phyloP scores from a whole-genome alignment of 2,113 vertebrate species.

The Elgaria multicarinata region DNA sequence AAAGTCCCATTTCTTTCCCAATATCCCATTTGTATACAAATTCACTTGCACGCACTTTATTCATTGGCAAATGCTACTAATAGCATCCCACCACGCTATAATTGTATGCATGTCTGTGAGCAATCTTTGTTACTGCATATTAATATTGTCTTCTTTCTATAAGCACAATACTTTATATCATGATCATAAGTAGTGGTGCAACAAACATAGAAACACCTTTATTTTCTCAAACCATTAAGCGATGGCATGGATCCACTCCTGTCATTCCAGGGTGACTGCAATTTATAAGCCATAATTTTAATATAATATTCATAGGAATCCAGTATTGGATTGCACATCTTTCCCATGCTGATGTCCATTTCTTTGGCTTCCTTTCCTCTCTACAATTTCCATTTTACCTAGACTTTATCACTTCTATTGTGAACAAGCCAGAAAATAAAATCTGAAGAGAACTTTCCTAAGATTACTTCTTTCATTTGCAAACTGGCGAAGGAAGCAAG shows the following conservation, averaged over 20 bases:
- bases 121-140: conserved; percentile 66
- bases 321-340: conserved; percentile 32
- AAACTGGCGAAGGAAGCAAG: neutral
- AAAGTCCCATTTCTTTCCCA: conserved; percentile 70
- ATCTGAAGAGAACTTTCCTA: fast-evolving
- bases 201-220: conserved; percentile 25
- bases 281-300: conserved; percentile 35
- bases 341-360: conserved; percentile 39
- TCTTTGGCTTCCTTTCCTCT: neutral
- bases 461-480: conserved; percentile 10
- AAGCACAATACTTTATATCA: conserved; percentile 50
- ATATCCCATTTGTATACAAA: conserved; percentile 83
- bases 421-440: neutral
- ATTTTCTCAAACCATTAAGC: conserved; percentile 46
- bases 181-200: conserved; percentile 50
- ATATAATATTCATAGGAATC: conserved; percentile 29
- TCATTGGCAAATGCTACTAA: conserved; percentile 73
- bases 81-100: conserved; percentile 60
- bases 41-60: conserved; percentile 73
- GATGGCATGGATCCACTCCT: conserved; percentile 23
- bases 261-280: conserved; percentile 40
- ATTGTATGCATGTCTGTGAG: conserved; percentile 70
- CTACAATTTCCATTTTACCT: conserved; percentile 21
- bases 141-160: conserved; percentile 64
- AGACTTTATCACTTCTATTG: conserved; percentile 29